Percentiles rank a stretch among this genome's conserved stretches.
Conservation (phyloP, 2,888 invertebrate genomes). For the Emmelina monodactyla region DNA sequence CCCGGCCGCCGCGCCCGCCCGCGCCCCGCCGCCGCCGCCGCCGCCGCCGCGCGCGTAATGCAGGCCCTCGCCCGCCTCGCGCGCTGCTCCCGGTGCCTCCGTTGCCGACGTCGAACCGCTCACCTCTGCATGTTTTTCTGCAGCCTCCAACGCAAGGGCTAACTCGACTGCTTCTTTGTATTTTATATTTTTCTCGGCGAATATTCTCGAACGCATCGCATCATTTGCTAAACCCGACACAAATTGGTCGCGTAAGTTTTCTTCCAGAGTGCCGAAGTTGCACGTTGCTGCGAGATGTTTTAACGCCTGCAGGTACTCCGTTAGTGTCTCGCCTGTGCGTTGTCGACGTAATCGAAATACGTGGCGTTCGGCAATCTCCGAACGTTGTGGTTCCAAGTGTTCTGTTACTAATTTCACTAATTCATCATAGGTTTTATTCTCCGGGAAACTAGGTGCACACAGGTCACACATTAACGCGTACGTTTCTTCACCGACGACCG, state of each 20-base stretch:
- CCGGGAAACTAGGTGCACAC: not conserved
- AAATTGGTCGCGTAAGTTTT: conserved; percentile 8
- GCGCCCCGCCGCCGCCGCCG: not conserved
- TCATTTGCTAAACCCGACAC: conserved; percentile 8
- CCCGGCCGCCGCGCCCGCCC: not conserved
- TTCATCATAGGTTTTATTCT: not conserved
- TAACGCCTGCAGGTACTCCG: conserved; percentile 22
- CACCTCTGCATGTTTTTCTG: conserved; percentile 1
- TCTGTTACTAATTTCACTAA: not conserved
- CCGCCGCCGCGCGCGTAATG: not conserved
- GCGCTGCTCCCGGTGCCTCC: not conserved
- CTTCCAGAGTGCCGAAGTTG: conserved; percentile 4
- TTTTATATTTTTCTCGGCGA: conserved; percentile 6
- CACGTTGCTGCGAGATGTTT: conserved; percentile 8
- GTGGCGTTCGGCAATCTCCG: conserved; percentile 6
- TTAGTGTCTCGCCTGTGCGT: conserved; percentile 5
- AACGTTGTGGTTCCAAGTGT: conserved; percentile 2
- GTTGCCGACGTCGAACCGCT: not conserved
- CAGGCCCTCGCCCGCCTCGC: conserved; percentile 5
- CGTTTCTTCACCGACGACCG: not conserved
- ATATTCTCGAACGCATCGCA: conserved; percentile 7
- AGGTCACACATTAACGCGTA: not conserved
- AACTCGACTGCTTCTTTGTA: not conserved
- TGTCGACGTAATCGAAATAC: conserved; percentile 4
- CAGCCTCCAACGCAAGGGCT: conserved; percentile 3